Base-by-base conservation (phyloP, 1,140 invertebrate genomes). In the Melipona quadrifasciata region DNA sequence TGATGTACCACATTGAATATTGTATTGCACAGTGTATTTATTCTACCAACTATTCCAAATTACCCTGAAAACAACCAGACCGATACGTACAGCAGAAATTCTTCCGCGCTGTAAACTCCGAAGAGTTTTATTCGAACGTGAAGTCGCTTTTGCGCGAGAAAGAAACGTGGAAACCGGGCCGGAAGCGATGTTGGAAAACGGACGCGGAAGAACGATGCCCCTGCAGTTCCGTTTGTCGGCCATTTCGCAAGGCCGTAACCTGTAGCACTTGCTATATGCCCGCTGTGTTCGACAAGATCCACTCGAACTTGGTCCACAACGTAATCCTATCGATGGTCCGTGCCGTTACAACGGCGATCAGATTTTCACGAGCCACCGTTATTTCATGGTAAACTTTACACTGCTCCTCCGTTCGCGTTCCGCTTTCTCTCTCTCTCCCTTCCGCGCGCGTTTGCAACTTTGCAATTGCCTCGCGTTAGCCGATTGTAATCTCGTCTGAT, bases 201-300 rank as follows among this genome's bases (percentile, higher is more conserved):
- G 21, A n/a, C 24, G 24, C 34, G 68, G 24, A 71, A 71, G 68
- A 71, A 71, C 68, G 68, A 71, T 71, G 1, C 11, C 21, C 8
- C 11, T 47, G 27, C 27, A 58, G 55, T 76, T 58, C 55, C 53
- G 55, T 76, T 58, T 21, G 57, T 76, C 39, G 31, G 74, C 74
- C 74, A 61, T 76, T 76, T 76, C 57, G 57, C 57, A 58, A 76
- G 74, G 74, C 57, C 74, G 57, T 76, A 76, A 76, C 57, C 74
- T 61, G 74, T 76, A 61, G 74, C 74, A 76, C 57, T 76, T 58
- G 39, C 39, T 47, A 34, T 76, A 76, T 34, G 74, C 55, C 61
- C 31, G 24, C 14, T 76, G 74, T 47, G 57, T 47, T 76, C 74
- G 57, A 61, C 74, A 76, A 76, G 74, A 76, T 76, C 57, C 57